A percentile compares a stretch with the other conserved stretches of the same genome.
Evolutionary conservation across 2,113 vertebrate species (phyloP).

Genomic region (Mus pahari): DNA sequence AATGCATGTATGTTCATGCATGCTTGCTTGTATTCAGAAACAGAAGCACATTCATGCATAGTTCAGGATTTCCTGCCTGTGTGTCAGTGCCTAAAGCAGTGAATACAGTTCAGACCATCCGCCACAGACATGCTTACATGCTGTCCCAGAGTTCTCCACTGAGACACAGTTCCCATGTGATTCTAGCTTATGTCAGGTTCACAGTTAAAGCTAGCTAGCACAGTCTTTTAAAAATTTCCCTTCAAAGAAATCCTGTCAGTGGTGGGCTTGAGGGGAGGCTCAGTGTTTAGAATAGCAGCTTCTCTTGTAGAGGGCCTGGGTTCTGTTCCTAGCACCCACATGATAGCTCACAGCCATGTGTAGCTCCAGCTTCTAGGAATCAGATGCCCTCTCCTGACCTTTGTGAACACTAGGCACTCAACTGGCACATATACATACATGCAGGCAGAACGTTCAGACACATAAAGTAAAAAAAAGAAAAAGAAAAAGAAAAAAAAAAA

Average conservation of each 20-base stretch:
- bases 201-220: neutral
- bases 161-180: neutral
- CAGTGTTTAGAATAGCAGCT: neutral
- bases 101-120: neutral
- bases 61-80: neutral
- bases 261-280: neutral
- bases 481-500: neutral
- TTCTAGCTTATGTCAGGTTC: neutral
- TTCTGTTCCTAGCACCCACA: neutral
- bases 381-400: neutral
- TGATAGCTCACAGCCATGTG: neutral
- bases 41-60: neutral
- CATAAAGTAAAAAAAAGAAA: neutral
- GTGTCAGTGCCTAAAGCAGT: neutral
- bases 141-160: neutral
- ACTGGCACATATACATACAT: neutral
- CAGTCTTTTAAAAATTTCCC: neutral
- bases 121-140: neutral
- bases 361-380: neutral
- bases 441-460: neutral
- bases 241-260: neutral
- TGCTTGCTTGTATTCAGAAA: neutral
- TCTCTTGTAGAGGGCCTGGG: neutral
- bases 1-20: neutral
- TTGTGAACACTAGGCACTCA: neutral